phyloP scores from a whole-genome alignment of 2,113 vertebrate genomes.

The human (Homo sapiens) region GRCh38 chr6:10799001-10799500 shows the following conservation, averaged over 20 bases:
- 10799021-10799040: too few species aligned
- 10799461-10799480: neutral
- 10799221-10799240: neutral
- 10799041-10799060: too few species aligned
- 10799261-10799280: neutral
- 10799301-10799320: neutral
- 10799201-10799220: neutral
- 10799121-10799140: neutral
- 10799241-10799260: neutral
- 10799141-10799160: neutral
- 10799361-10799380: neutral
- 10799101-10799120: too few species aligned
- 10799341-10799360: neutral
- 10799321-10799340: neutral
- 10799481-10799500: too few species aligned
- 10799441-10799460: conserved; percentile 4
- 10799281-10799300: neutral
- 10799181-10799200: neutral
- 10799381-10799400: neutral
- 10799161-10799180: neutral
- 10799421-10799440: neutral
- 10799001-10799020: too few species aligned
- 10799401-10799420: neutral
- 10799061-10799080: too few species aligned
- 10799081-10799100: too few species aligned